Percentiles rank a stretch among this genome's conserved stretches.
phyloP scores from a whole-genome alignment of 2,888 invertebrate genomes.

The Gasteruption jaculator region DNA sequence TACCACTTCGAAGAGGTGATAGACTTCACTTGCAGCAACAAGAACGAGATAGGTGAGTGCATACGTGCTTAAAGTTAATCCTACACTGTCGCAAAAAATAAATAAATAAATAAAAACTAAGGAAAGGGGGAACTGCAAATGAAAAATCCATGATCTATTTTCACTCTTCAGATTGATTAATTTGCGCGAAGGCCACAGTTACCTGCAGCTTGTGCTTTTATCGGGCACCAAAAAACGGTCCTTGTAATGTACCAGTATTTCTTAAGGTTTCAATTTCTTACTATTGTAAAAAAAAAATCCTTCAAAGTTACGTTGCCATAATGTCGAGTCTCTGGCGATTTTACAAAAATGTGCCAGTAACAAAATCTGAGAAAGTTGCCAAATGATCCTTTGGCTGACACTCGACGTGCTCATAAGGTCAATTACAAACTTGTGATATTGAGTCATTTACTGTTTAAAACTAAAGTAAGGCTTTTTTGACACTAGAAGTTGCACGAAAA shows the following conservation, averaged over 20 bases:
- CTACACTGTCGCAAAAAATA: too few species aligned
- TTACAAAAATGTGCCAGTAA: too few species aligned
- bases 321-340: too few species aligned
- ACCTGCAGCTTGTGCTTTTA: slow-evolving; percentile 39
- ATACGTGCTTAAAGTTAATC: too few species aligned
- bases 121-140: neutral
- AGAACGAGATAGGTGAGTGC: slow-evolving; percentile 36
- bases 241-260: slow-evolving; percentile 8
- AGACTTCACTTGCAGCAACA: slow-evolving; percentile 41
- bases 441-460: too few species aligned
- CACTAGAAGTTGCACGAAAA: too few species aligned
- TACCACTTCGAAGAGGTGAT: slow-evolving; percentile 35
- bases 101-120: neutral
- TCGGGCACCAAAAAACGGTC: slow-evolving; percentile 30
- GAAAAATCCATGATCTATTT: neutral
- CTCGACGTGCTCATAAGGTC: too few species aligned
- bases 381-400: too few species aligned
- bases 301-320: too few species aligned
- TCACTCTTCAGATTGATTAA: slow-evolving; percentile 41
- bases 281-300: slow-evolving; percentile 8
- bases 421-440: too few species aligned
- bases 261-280: slow-evolving; percentile 10
- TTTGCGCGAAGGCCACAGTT: slow-evolving; percentile 43
- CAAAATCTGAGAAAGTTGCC: too few species aligned
- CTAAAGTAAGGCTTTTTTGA: too few species aligned